Conservation (phyloP, 2,888 invertebrate species). For the Drosophila yooni region DNA sequence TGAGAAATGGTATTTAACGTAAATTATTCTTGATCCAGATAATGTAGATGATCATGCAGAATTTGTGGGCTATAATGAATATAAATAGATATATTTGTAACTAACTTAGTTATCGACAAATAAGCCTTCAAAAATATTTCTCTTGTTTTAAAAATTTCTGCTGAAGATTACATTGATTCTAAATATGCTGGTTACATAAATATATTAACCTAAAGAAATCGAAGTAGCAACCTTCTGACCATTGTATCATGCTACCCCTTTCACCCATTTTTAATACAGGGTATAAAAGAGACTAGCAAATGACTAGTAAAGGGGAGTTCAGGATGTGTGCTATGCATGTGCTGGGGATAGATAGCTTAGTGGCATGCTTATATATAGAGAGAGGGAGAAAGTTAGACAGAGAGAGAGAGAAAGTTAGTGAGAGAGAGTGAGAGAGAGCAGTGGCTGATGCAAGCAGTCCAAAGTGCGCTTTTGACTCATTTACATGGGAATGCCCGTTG, state of each 20-base stretch:
- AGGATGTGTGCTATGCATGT: neutral
- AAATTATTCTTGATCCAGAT: neutral
- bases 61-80: neutral
- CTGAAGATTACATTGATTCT: neutral
- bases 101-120: neutral
- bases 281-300: constrained; percentile 43
- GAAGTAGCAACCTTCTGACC: neutral
- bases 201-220: neutral
- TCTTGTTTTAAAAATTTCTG: neutral
- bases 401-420: neutral
- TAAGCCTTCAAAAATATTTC: neutral
- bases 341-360: neutral
- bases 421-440: neutral
- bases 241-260: neutral
- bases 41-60: neutral
- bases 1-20: neutral
- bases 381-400: neutral
- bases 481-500: constrained; percentile 43
- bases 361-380: neutral
- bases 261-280: neutral
- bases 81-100: neutral
- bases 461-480: constrained; percentile 37
- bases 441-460: constrained; percentile 18
- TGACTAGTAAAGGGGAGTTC: constrained; percentile 15
- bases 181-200: neutral